A percentile compares a stretch with the other conserved stretches of the same genome.
Conservation (phyloP, 2,797 vertebrate species). For the Petrocephalus schoutedeni region DNA sequence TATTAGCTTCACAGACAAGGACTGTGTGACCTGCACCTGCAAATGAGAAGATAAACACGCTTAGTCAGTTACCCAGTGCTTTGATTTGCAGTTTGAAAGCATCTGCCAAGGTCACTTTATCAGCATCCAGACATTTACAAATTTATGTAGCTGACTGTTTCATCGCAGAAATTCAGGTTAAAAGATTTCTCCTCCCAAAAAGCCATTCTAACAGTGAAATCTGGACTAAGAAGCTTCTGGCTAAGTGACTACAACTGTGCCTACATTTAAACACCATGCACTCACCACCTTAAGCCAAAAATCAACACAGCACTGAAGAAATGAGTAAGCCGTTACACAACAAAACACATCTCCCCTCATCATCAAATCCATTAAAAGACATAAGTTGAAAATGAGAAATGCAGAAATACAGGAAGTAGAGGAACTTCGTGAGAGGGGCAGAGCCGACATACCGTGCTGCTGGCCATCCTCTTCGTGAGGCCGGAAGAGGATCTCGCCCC, state of each 20-base stretch:
- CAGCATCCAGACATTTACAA: background rate
- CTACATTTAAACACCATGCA: background rate
- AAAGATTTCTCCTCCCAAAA: background rate
- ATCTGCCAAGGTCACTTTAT: background rate
- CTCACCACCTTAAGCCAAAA: background rate
- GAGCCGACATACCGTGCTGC: slow-evolving; percentile 41
- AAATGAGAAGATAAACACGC: background rate
- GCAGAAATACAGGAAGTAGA: too few species aligned
- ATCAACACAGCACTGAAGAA: background rate
- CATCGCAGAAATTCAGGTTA: background rate
- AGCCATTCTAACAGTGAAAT: background rate
- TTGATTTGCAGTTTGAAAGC: background rate
- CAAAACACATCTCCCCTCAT: background rate
- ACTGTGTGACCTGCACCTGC: background rate
- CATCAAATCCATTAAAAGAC: background rate
- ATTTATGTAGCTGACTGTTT: background rate
- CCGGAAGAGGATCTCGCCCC: slow-evolving; percentile 35
- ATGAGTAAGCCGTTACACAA: background rate
- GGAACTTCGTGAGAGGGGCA: background rate
- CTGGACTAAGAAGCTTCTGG: background rate
- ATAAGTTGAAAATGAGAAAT: background rate
- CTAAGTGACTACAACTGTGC: background rate
- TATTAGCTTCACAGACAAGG: slow-evolving; percentile 1
- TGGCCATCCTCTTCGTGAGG: slow-evolving; percentile 34
- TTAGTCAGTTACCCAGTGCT: background rate